Evolutionary conservation across 2,888 invertebrate species (phyloP).

Genomic region (Leptogaster cylindrica): DNA sequence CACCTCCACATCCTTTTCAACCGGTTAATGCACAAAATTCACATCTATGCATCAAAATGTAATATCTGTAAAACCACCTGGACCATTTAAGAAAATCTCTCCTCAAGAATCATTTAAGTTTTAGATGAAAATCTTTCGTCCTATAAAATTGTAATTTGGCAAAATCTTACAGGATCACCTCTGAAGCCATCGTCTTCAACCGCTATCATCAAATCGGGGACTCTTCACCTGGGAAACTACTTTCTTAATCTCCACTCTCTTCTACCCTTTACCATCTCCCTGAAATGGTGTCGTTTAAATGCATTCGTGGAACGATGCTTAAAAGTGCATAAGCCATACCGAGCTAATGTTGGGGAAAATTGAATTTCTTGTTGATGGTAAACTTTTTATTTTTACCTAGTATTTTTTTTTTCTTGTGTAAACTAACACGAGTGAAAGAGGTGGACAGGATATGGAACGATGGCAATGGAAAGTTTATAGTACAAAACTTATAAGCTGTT

Average conservation of each 20-base stretch:
- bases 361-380: slow-evolving; percentile 53
- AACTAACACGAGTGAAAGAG: not conserved
- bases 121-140: slow-evolving; percentile 35
- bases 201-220: not conserved
- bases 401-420: not conserved
- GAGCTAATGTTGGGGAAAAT: slow-evolving; percentile 57
- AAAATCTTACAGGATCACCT: slow-evolving; percentile 28
- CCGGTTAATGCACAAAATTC: slow-evolving; percentile 8
- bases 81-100: slow-evolving; percentile 30
- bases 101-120: slow-evolving; percentile 24
- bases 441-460: not conserved
- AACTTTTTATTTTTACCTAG: not conserved
- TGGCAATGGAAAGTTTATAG: slow-evolving; percentile 5
- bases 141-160: slow-evolving; percentile 36
- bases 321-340: slow-evolving; percentile 46
- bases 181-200: not conserved
- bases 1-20: not conserved
- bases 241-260: slow-evolving; percentile 19
- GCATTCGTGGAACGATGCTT: slow-evolving; percentile 47
- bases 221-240: slow-evolving; percentile 1
- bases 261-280: not conserved
- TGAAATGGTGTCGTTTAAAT: slow-evolving; percentile 24
- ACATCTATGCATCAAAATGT: slow-evolving; percentile 2
- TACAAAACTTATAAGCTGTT: not conserved
- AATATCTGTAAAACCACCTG: slow-evolving; percentile 25